Conservation (phyloP, 2,888 invertebrate genomes). For the Drosophila atroscutellata region DNA sequence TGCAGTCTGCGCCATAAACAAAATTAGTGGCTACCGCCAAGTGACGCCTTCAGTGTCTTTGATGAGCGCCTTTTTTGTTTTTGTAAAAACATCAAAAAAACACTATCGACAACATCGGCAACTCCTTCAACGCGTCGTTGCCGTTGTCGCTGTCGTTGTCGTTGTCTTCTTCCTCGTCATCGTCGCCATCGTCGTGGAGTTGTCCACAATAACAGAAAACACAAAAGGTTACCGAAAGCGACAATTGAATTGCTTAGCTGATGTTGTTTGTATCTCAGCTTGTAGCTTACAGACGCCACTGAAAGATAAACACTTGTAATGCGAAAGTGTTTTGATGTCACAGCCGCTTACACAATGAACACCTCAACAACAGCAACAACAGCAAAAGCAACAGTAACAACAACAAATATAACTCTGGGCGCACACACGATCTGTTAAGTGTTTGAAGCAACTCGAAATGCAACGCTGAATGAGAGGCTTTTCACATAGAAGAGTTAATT, state of each 20-base stretch:
- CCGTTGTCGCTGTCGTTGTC: background rate
- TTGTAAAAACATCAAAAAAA: slow-evolving; percentile 15
- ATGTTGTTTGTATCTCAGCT: slow-evolving; percentile 21
- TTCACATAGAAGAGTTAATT: background rate
- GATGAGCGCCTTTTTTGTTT: slow-evolving; percentile 49
- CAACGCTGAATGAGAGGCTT: slow-evolving; percentile 4
- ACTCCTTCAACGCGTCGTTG: slow-evolving; percentile 63
- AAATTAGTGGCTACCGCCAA: slow-evolving; percentile 43
- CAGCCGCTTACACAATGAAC: slow-evolving; percentile 66
- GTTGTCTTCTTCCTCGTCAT: slow-evolving; percentile 14
- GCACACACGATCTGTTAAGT: slow-evolving; percentile 58
- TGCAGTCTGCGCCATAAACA: slow-evolving; percentile 17
- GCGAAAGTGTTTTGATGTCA: slow-evolving; percentile 68
- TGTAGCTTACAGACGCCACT: slow-evolving; percentile 23
- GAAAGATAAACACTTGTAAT: slow-evolving; percentile 77
- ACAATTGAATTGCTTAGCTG: slow-evolving; percentile 67
- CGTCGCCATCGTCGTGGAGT: slow-evolving; percentile 8
- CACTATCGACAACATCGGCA: slow-evolving; percentile 28
- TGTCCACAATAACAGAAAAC: slow-evolving; percentile 28
- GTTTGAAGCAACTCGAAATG: slow-evolving; percentile 43
- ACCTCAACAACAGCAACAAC: slow-evolving; percentile 22
- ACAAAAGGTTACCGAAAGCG: slow-evolving; percentile 75
- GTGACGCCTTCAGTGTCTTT: slow-evolving; percentile 44
- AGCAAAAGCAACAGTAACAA: slow-evolving; percentile 32
- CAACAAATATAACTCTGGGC: slow-evolving; percentile 24